Evolutionary conservation across 2,113 vertebrate genomes (phyloP).

Genomic region (Panthera leo): DNA sequence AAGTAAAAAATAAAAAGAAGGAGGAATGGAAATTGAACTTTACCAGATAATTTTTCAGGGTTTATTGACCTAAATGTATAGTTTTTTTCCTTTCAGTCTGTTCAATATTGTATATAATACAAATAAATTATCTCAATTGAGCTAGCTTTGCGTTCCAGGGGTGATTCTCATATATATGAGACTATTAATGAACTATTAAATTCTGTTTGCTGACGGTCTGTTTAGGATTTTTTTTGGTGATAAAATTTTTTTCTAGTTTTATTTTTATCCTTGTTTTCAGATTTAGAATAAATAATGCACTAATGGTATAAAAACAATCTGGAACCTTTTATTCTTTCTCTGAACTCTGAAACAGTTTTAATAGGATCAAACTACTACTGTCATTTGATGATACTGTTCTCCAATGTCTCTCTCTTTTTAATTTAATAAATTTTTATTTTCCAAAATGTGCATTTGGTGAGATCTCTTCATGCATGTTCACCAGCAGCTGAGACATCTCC

Average conservation of each 20-base stretch:
- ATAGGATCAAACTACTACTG: neutral
- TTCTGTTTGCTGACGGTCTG: neutral
- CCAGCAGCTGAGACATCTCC: conserved; percentile 83
- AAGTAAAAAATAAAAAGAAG: neutral
- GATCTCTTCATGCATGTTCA: conserved; percentile 86
- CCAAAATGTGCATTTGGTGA: neutral
- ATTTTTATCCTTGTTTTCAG: neutral
- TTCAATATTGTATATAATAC: neutral
- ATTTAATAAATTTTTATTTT: neutral
- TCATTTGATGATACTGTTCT: neutral
- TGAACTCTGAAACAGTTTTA: conserved; percentile 9
- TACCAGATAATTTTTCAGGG: neutral
- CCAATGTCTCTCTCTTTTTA: neutral
- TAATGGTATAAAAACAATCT: neutral
- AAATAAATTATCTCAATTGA: neutral
- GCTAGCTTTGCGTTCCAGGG: neutral
- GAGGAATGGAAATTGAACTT: neutral
- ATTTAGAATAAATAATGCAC: neutral
- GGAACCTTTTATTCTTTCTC: neutral
- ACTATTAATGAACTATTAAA: neutral
- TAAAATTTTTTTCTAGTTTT: neutral
- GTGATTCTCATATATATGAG: neutral
- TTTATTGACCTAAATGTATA: neutral
- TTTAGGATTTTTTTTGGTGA: neutral
- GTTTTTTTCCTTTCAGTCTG: neutral